These are phyloP conservation scores for Lasioglossum lativentre DNA, from an alignment of 2,888 invertebrate genomes.

Conservation along the genomic window DNA sequence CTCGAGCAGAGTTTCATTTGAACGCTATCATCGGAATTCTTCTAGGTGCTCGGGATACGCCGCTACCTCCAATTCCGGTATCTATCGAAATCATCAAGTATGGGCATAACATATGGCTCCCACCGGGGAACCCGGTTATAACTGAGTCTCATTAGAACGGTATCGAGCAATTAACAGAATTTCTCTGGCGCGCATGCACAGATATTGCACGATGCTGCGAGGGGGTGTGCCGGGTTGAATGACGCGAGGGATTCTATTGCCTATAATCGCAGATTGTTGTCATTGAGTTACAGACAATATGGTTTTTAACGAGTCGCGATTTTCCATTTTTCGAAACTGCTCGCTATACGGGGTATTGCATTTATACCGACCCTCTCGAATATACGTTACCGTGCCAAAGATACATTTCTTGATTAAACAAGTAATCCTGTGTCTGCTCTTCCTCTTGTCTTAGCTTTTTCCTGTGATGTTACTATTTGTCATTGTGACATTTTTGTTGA, in stretches of 20 bases:
- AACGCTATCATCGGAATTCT: background rate
- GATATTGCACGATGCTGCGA: background rate
- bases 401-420: background rate
- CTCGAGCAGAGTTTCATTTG: background rate
- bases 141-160: slow-evolving; percentile 49
- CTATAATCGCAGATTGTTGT: slow-evolving; percentile 24
- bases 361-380: background rate
- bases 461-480: background rate
- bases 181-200: slow-evolving; percentile 45
- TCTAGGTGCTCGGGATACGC: background rate
- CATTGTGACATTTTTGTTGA: background rate
- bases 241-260: slow-evolving; percentile 24
- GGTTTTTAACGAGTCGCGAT: slow-evolving; percentile 30
- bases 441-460: background rate
- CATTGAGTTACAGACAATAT: slow-evolving; percentile 1
- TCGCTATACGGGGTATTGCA: background rate
- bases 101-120: slow-evolving; percentile 17
- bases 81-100: slow-evolving; percentile 35
- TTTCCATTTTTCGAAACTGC: slow-evolving; percentile 34
- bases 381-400: background rate
- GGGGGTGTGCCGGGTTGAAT: background rate
- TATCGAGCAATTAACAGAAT: slow-evolving; percentile 54
- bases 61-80: slow-evolving; percentile 22
- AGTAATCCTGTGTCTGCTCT: background rate
- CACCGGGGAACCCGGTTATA: slow-evolving; percentile 24